Evolutionary conservation across 92 coral and sea anemone genomes (phyloP).

Genomic region (Actinernus sp.): DNA sequence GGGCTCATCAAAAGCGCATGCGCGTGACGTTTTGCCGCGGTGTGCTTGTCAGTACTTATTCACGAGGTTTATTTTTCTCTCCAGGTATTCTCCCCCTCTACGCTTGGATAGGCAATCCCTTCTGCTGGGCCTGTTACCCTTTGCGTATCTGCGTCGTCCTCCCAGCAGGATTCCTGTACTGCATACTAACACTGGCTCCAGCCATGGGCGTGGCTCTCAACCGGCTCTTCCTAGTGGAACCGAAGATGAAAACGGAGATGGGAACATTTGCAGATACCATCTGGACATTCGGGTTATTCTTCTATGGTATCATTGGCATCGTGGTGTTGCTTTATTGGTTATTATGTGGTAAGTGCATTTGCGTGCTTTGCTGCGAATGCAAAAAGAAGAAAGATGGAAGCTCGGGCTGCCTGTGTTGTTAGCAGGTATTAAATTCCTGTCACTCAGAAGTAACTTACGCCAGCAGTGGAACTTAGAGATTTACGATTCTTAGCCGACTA

Average conservation of each 20-base stretch:
- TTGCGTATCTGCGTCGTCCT: constrained; percentile 91
- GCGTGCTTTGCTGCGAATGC: constrained; percentile 71
- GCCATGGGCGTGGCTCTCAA: constrained; percentile 92
- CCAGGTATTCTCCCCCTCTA: constrained; percentile 95
- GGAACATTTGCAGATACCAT: constrained; percentile 89
- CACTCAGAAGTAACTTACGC: too few relatives aligned
- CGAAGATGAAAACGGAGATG: constrained; percentile 83
- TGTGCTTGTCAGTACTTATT: background rate
- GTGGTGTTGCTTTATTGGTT: constrained; percentile 70
- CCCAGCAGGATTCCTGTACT: constrained; percentile 93
- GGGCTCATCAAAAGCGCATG: too few relatives aligned
- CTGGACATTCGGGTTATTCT: constrained; percentile 97
- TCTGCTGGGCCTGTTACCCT: constrained; percentile 98
- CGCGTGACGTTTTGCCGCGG: too few relatives aligned
- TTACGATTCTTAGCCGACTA: too few relatives aligned
- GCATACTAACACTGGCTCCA: constrained; percentile 86
- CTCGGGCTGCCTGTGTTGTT: constrained; percentile 63
- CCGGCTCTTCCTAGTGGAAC: constrained; percentile 87
- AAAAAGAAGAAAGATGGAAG: constrained; percentile 67
- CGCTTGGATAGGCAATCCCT: constrained; percentile 98
- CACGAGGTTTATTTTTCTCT: background rate
- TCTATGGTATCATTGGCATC: constrained; percentile 88
- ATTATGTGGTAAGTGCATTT: constrained; percentile 79
- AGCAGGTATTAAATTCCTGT: too few relatives aligned
- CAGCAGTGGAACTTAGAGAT: too few relatives aligned